Percentiles rank a stretch among this genome's conserved stretches.
These are phyloP conservation scores for Maniola hyperantus DNA, from an alignment of 2,888 invertebrate species.

Conservation along the genomic window DNA sequence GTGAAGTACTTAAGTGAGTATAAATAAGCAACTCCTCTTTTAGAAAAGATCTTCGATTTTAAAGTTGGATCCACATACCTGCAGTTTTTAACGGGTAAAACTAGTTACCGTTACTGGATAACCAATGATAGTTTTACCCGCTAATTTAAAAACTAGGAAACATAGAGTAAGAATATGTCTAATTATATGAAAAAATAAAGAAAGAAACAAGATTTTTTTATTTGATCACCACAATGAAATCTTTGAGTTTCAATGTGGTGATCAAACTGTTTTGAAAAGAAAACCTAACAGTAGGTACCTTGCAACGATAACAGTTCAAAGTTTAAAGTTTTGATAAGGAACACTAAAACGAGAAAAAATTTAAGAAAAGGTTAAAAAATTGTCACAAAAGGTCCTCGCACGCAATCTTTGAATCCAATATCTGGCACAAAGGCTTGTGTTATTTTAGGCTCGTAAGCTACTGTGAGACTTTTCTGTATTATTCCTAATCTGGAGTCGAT, in stretches of 20 bases:
- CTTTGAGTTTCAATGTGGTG: too few species aligned
- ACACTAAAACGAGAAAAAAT: constrained; percentile 38
- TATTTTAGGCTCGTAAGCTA: constrained; percentile 69
- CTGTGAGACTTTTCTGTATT: constrained; percentile 47
- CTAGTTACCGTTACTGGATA: too few species aligned
- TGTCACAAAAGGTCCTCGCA: constrained; percentile 63
- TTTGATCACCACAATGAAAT: background rate
- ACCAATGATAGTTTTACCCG: too few species aligned
- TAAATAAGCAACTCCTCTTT: too few species aligned
- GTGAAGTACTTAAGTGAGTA: too few species aligned
- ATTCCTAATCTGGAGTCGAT: constrained; percentile 35
- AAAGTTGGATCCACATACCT: too few species aligned
- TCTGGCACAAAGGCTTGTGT: constrained; percentile 63
- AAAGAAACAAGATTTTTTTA: too few species aligned
- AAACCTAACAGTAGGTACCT: background rate
- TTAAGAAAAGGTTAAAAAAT: constrained; percentile 49
- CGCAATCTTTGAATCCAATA: constrained; percentile 77
- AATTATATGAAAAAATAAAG: too few species aligned
- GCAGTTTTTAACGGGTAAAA: too few species aligned
- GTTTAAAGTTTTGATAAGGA: background rate
- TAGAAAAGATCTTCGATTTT: too few species aligned
- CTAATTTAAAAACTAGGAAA: too few species aligned
- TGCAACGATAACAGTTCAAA: background rate
- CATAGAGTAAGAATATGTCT: too few species aligned
- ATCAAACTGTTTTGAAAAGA: background rate